phyloP scores from a whole-genome alignment of 2,888 invertebrate genomes.

The Tinea trinotella region DNA sequence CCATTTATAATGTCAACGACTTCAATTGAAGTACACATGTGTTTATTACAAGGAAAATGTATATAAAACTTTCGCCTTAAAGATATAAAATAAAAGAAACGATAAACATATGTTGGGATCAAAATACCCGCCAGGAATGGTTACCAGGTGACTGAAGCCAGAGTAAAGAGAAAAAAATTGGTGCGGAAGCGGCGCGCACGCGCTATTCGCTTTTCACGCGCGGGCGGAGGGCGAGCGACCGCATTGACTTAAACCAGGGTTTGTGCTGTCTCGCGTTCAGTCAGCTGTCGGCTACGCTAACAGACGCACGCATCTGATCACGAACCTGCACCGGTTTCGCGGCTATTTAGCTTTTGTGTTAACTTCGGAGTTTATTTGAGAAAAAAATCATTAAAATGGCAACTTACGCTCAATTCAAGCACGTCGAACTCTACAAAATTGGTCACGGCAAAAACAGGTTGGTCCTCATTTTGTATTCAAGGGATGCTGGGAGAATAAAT shows the following conservation, averaged over 20 bases:
- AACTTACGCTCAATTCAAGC: constrained; percentile 93
- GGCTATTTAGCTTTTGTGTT: constrained; percentile 22
- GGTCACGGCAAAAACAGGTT: constrained; percentile 95
- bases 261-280: constrained; percentile 60
- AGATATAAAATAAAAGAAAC: constrained; percentile 7
- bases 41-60: constrained; percentile 1
- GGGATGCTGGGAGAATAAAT: constrained; percentile 39
- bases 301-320: constrained; percentile 35
- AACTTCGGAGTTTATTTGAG: constrained; percentile 25
- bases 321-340: constrained; percentile 1
- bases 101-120: constrained; percentile 6
- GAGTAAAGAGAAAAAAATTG: constrained; percentile 19
- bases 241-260: constrained; percentile 66
- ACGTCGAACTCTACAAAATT: constrained; percentile 94
- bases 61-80: neutral
- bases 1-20: neutral
- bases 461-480: constrained; percentile 30
- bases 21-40: neutral
- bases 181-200: constrained; percentile 35
- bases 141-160: constrained; percentile 13
- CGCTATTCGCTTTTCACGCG: constrained; percentile 47
- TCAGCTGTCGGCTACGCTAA: constrained; percentile 60
- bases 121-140: constrained; percentile 3
- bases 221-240: constrained; percentile 61
- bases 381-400: constrained; percentile 76